A percentile compares a stretch with the other conserved stretches of the same genome.
phyloP scores from a whole-genome alignment of 2,888 invertebrate species.

The Luperina nickerlii region DNA sequence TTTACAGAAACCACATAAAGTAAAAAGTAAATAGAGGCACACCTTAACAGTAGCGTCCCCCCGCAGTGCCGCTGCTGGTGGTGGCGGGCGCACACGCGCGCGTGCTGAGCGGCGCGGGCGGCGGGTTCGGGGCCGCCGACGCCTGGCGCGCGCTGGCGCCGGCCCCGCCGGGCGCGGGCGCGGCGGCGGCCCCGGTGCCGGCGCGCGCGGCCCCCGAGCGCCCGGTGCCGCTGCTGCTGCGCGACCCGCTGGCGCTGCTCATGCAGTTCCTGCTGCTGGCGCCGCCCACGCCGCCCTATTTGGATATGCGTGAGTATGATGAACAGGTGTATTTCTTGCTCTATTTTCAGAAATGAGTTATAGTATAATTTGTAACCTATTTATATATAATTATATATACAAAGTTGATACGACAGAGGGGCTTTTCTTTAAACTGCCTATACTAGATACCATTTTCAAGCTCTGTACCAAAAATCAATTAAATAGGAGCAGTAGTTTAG shows the following conservation, averaged over 20 bases:
- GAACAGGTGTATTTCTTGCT: too few species aligned
- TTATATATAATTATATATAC: too few species aligned
- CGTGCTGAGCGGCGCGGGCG: constrained; percentile 76
- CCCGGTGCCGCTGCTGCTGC: constrained; percentile 94
- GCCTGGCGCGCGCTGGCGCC: not conserved
- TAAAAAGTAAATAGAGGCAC: not conserved
- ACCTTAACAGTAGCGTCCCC: not conserved
- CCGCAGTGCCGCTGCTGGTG: constrained; percentile 96
- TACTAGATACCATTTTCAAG: too few species aligned
- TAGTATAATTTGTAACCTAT: too few species aligned
- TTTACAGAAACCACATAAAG: not conserved
- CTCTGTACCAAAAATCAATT: too few species aligned
- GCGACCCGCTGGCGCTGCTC: constrained; percentile 96
- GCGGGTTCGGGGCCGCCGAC: constrained; percentile 72
- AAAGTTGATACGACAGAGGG: too few species aligned
- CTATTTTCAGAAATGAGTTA: too few species aligned
- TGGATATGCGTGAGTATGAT: constrained; percentile 92
- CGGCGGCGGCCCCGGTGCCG: constrained; percentile 69
- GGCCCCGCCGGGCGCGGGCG: constrained; percentile 46
- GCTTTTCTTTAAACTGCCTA: too few species aligned
- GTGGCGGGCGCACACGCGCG: constrained; percentile 87
- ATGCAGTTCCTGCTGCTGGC: constrained; percentile 96
- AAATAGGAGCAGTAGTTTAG: too few species aligned
- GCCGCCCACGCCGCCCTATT: constrained; percentile 93
- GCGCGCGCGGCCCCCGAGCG: constrained; percentile 59